A percentile compares a stretch with the other conserved stretches of the same genome.
Evolutionary conservation across 2,113 vertebrate genomes (phyloP).

Genomic region (Prionailurus viverrinus): DNA sequence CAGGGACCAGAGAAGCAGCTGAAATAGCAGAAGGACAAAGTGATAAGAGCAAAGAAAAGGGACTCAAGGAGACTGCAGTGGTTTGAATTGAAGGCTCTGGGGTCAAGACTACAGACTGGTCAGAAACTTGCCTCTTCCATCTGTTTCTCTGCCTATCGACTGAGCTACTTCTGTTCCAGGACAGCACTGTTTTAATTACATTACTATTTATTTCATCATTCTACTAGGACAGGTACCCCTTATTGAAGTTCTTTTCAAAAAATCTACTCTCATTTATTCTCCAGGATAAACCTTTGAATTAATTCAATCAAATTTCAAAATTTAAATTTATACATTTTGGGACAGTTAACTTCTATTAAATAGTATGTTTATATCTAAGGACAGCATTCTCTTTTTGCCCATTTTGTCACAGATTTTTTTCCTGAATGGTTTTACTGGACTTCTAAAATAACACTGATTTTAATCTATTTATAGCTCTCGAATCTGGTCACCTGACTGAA

Average conservation of each 20-base stretch:
- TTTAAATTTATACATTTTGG: not conserved
- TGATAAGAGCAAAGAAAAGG: not conserved
- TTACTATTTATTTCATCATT: not conserved
- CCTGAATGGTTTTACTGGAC: not conserved
- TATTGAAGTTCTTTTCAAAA: not conserved
- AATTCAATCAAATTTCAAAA: conserved; percentile 32
- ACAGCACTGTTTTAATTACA: not conserved
- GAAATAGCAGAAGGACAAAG: not conserved
- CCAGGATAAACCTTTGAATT: not conserved
- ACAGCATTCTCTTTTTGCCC: not conserved
- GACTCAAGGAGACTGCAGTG: not conserved
- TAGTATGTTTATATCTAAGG: not conserved
- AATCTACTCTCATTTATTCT: not conserved
- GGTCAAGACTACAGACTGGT: not conserved
- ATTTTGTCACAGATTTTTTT: not conserved
- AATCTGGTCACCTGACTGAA: not conserved
- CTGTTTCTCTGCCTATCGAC: not conserved
- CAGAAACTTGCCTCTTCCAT: not conserved
- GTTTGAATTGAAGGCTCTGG: not conserved
- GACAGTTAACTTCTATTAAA: conserved; percentile 8
- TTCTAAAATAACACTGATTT: not conserved
- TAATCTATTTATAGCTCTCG: not conserved
- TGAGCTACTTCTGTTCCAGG: not conserved
- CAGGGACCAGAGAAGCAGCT: not conserved
- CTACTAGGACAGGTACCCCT: not conserved